Base-by-base conservation (phyloP, 1,140 invertebrate genomes). In the Aphis craccivora region DNA sequence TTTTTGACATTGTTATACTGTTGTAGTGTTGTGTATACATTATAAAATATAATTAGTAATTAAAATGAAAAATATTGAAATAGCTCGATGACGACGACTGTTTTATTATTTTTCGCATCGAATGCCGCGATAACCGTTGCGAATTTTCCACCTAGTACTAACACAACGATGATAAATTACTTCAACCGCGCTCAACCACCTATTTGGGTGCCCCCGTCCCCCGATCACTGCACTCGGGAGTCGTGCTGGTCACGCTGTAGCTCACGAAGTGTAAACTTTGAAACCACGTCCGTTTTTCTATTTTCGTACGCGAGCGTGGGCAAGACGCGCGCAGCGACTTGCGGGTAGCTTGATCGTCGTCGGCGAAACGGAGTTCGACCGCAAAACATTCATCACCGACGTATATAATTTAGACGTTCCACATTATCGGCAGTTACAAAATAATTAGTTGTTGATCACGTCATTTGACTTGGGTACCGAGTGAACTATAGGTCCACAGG, bases 1-100 rank as follows among this genome's bases (percentile, higher is more conserved):
- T n/a, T 76, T 76, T 76, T 76, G 60, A 76, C 60, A 76, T 76
- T 76, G 60, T 76, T 20, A n/a, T n/a, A n/a, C n/a, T n/a, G n/a
- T n/a, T n/a, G n/a, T n/a, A 35, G 8, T 76, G 60, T 76, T 76
- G 30, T 76, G 60, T 76, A n/a, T 67, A n/a, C n/a, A 76, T 76
- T 76, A n/a, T 76, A 76, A 76, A 76, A 76, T 6, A n/a, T 76
- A 76, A 76, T 76, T 76, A 76, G 30, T 76, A n/a, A 76, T 76
- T 76, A 18, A 76, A 76, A n/a, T 76, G 30, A 18, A 76, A 76
- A 76, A n/a, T 76, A 76, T 76, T n/a, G 30, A 76, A n/a, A 76
- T 18, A 30, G 60, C 18, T 30, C 60, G n/a, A n/a, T n/a, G 4
- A 18, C 30, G 60, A 76, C 60, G 60, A 67, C 60, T 30, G 55